These are phyloP conservation scores for Beaufortia kweichowensis DNA, from an alignment of 2,113 vertebrate genomes.

Conservation along the genomic window DNA sequence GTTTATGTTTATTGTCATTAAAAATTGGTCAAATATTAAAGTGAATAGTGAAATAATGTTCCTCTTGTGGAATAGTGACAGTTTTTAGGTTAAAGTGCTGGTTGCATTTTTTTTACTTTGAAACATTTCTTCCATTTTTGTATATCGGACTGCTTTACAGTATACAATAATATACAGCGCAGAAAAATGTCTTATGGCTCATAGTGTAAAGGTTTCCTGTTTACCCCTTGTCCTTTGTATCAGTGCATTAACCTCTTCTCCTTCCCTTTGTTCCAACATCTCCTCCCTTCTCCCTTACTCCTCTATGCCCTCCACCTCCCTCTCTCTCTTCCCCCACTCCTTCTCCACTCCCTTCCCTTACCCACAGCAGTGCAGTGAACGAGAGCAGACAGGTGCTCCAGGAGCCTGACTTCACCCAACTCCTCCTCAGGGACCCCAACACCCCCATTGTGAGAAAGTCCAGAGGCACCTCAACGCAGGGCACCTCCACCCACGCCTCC, in stretches of 20 bases:
- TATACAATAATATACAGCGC: too few species aligned
- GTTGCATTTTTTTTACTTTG: too few species aligned
- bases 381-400: constrained; percentile 92
- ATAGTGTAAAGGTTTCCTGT: constrained; percentile 31
- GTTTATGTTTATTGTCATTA: too few species aligned
- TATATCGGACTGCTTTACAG: too few species aligned
- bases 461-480: constrained; percentile 93
- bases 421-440: constrained; percentile 89
- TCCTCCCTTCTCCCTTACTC: constrained; percentile 60
- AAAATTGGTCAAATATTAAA: too few species aligned
- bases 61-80: too few species aligned
- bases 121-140: too few species aligned
- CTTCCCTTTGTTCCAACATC: constrained; percentile 61
- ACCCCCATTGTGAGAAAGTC: constrained; percentile 90
- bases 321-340: constrained; percentile 22
- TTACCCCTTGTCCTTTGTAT: constrained; percentile 52
- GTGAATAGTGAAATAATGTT: too few species aligned
- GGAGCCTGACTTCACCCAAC: constrained; percentile 93
- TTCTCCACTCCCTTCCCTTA: not conserved
- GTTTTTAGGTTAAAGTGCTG: too few species aligned
- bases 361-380: constrained; percentile 75
- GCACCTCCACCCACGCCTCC: constrained; percentile 95
- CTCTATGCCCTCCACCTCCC: constrained; percentile 49
- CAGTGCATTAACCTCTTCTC: constrained; percentile 70
- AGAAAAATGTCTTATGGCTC: too few species aligned